phyloP scores from a whole-genome alignment of 2,888 invertebrate species.

The Cyrtodaria siliqua region DNA sequence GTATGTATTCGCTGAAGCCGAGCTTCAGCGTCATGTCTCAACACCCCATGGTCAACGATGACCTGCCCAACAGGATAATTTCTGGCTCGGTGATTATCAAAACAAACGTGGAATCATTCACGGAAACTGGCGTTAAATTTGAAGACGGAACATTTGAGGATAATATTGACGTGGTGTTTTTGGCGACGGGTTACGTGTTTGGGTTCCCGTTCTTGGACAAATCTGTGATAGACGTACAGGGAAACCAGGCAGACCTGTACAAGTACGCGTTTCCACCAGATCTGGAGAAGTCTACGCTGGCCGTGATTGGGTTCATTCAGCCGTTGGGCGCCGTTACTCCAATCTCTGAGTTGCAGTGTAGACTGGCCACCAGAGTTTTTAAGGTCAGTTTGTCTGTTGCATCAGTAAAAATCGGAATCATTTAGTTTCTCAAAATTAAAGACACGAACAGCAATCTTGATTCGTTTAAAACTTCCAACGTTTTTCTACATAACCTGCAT shows the following conservation, averaged over 20 bases:
- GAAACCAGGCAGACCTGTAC: conserved; percentile 84
- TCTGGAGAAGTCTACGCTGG: conserved; percentile 83
- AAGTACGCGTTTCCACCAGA: conserved; percentile 86
- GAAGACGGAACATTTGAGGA: conserved; percentile 80
- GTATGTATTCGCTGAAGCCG: conserved; percentile 84
- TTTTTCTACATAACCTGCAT: no score
- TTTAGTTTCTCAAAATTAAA: no score
- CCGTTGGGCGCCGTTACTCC: conserved; percentile 87
- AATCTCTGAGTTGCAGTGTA: conserved; percentile 86
- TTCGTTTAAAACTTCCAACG: no score
- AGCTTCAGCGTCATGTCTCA: conserved; percentile 76
- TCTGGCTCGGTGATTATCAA: conserved; percentile 84
- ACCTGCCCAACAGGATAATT: conserved; percentile 85
- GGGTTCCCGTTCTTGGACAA: conserved; percentile 85
- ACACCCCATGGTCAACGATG: conserved; percentile 86
- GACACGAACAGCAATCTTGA: no score
- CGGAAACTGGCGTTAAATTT: conserved; percentile 79
- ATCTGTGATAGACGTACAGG: conserved; percentile 74
- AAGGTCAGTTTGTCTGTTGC: conserved; percentile 68
- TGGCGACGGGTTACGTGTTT: conserved; percentile 86
- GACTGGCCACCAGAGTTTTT: conserved; percentile 85
- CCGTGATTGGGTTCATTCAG: conserved; percentile 86
- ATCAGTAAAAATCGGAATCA: no score
- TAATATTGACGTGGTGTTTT: conserved; percentile 82
- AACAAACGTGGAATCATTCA: conserved; percentile 76